Evolutionary conservation across 2,113 vertebrate genomes (phyloP).

Genomic region (Cochlearius cochlearius): DNA sequence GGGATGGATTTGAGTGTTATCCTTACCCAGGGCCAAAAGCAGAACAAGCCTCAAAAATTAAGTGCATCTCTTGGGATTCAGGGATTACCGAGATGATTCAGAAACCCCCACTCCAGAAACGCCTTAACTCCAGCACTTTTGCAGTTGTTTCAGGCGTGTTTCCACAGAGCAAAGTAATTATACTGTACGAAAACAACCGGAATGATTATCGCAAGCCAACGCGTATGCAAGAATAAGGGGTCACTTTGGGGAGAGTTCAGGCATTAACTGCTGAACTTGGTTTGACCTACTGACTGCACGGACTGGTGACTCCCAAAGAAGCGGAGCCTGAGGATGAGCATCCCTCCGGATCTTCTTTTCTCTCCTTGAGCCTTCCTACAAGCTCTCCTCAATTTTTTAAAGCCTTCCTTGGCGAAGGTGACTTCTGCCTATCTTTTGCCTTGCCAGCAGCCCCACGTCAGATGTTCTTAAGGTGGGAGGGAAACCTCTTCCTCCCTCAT

Average conservation of each 20-base stretch:
- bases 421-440: background rate
- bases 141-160: background rate
- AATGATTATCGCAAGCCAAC: rapidly evolving
- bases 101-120: background rate
- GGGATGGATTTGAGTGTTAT: background rate
- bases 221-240: background rate
- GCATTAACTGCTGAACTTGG: background rate
- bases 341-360: background rate
- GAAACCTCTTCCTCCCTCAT: background rate
- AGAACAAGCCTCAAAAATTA: background rate
- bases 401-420: background rate
- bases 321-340: background rate
- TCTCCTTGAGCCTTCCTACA: background rate
- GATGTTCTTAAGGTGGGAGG: background rate
- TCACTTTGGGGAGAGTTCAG: background rate
- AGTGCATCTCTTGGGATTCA: rapidly evolving
- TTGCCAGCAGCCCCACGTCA: background rate
- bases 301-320: background rate
- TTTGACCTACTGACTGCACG: background rate
- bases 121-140: background rate
- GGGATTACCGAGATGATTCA: background rate
- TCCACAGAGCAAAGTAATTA: background rate
- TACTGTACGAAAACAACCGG: background rate
- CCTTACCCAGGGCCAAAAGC: background rate
- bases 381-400: background rate